These are phyloP conservation scores for Allobates femoralis DNA, from an alignment of 2,797 vertebrate genomes.

Conservation along the genomic window DNA sequence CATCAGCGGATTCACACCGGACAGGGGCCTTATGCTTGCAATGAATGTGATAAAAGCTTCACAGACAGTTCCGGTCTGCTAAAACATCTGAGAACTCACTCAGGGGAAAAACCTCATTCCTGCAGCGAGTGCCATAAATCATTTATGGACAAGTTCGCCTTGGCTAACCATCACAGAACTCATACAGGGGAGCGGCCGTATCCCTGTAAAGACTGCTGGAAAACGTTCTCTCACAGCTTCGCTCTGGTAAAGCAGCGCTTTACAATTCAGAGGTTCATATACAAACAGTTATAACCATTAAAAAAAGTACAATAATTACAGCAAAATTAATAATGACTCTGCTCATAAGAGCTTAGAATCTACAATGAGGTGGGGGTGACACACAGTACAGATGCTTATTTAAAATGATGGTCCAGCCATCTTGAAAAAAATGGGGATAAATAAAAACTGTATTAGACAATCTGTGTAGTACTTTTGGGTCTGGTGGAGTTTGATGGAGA, in stretches of 20 bases:
- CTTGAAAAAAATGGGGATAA: too few relatives aligned
- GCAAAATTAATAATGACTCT: too few relatives aligned
- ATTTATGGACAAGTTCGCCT: slow-evolving; percentile 31
- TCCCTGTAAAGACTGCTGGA: slow-evolving; percentile 24
- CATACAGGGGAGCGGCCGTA: slow-evolving; percentile 49
- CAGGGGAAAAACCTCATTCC: slow-evolving; percentile 35
- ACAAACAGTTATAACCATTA: too few relatives aligned
- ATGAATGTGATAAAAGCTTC: slow-evolving; percentile 48
- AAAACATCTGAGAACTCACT: slow-evolving; percentile 45
- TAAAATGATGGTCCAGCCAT: too few relatives aligned
- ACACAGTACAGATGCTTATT: too few relatives aligned
- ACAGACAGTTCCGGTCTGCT: slow-evolving; percentile 47
- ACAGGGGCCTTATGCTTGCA: slow-evolving; percentile 34
- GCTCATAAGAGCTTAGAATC: too few relatives aligned
- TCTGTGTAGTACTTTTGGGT: too few relatives aligned
- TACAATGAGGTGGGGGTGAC: too few relatives aligned
- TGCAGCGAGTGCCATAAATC: slow-evolving; percentile 50
- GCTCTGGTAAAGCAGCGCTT: slow-evolving; percentile 46
- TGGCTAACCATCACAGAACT: slow-evolving; percentile 30
- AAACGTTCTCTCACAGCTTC: slow-evolving; percentile 37
- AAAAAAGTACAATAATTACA: too few relatives aligned
- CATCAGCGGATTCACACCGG: slow-evolving; percentile 50
- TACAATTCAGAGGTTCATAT: too few relatives aligned
- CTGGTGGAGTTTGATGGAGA: too few relatives aligned
- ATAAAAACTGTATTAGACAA: too few relatives aligned